Base-by-base conservation (phyloP, 2,113 vertebrate species). In the Corythoichthys haematopterus region DNA sequence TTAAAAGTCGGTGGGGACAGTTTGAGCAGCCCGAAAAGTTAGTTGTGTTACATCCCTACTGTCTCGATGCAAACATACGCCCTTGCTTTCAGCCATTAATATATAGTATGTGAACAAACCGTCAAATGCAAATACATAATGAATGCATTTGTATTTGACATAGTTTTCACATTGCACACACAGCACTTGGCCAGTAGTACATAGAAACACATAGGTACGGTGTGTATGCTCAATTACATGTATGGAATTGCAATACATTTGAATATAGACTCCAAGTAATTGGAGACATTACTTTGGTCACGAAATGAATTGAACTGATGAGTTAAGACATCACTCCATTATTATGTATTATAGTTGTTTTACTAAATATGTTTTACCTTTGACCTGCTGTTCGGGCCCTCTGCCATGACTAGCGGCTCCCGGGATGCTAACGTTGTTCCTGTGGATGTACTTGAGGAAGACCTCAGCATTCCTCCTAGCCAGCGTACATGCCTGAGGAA, bases 391-490 rank as follows among this genome's bases (percentile, higher is more conserved):
- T 74, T 98, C 96, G 0, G 97, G 96, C 1, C 94, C 95, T 37
- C 95, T 88, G 4, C 94, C 90, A 75, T 98, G 97, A 79, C 94
- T 89, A 15, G 94, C 90, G 1, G 94, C 93, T 20, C 96, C 94
- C 0, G 96, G 94, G 86, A 94, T 95, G 89, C 95, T 95, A 85
- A 98, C 95, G 0, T 97, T 98, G 90, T 99, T 99, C 76, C 97
- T 91, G 90, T 98, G 97, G 81, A 99, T 99, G 88, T 98, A 99
- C 89, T 99, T 99, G 67, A 99, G 94, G 70, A 99, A 99, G 20
- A 99, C 97, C 78, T 99, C 96, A 0, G 97, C 97, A 0, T 99
- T 99, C 80, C 97, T 92, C 59, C 97, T 90, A 11, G 97, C 97
- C 84, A 99, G 84, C 0, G 97, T 99, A 47, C 97, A 99, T 0